Evolutionary conservation across 2,888 invertebrate species (phyloP).

Genomic region (Pterobdella sp.): DNA sequence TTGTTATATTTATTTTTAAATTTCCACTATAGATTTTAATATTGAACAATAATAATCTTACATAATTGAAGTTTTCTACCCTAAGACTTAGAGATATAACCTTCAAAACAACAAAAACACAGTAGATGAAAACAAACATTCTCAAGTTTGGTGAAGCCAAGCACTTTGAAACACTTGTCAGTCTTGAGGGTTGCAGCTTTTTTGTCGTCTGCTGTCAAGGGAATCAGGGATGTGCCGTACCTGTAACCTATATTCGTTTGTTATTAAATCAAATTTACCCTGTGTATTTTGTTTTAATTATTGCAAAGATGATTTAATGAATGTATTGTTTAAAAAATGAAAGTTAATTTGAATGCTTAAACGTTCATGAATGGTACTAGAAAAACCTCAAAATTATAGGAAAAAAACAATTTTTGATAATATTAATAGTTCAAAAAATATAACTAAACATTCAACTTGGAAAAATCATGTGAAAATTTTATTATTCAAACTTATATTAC

Average conservation of each 20-base stretch:
- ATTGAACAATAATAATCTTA: too few relatives aligned
- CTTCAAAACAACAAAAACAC: not conserved
- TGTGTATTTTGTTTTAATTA: not conserved
- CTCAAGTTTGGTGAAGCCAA: slow-evolving; percentile 60
- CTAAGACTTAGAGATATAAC: too few relatives aligned
- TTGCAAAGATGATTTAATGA: not conserved
- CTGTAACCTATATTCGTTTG: slow-evolving; percentile 49
- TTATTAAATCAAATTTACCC: not conserved
- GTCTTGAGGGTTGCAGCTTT: slow-evolving; percentile 58
- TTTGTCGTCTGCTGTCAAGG: slow-evolving; percentile 57
- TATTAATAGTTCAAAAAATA: not conserved
- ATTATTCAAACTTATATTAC: not conserved
- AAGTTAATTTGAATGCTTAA: not conserved
- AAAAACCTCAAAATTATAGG: too few relatives aligned
- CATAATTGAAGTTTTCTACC: too few relatives aligned
- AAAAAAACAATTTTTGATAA: not conserved
- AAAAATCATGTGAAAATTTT: too few relatives aligned
- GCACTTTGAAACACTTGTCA: slow-evolving; percentile 61
- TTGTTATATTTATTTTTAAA: too few relatives aligned
- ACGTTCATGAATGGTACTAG: not conserved
- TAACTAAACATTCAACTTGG: not conserved
- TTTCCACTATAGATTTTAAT: too few relatives aligned
- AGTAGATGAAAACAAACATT: slow-evolving; percentile 40
- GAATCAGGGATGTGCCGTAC: slow-evolving; percentile 61
- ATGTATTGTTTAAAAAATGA: not conserved